Evolutionary conservation across 2,888 invertebrate genomes (phyloP).

Genomic region (Oxycera nigricornis): DNA sequence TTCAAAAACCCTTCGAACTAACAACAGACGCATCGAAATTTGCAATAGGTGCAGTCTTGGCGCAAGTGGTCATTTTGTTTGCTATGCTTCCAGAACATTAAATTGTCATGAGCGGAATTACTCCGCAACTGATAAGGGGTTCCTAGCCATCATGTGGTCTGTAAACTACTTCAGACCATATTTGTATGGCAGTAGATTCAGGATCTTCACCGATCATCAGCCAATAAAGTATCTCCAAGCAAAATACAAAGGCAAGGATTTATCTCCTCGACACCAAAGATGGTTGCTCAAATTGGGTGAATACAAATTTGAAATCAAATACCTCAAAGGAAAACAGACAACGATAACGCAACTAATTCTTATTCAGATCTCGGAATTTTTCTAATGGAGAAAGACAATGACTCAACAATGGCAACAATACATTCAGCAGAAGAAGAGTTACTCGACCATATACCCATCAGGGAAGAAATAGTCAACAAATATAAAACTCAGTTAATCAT

Average conservation of each 20-base stretch:
- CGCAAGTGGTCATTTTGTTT: background rate
- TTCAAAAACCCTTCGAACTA: no score
- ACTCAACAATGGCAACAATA: background rate
- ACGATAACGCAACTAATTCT: no score
- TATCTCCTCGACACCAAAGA: no score
- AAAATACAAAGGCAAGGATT: no score
- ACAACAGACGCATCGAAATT: no score
- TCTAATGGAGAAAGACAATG: background rate
- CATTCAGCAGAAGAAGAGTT: conserved; percentile 30
- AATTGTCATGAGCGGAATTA: no score
- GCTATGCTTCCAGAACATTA: background rate
- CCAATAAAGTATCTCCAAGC: no score
- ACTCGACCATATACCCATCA: conserved; percentile 3
- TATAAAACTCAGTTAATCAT: conserved; percentile 20
- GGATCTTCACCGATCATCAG: conserved; percentile 41
- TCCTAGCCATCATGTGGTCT: conserved; percentile 36
- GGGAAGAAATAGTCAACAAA: conserved; percentile 30
- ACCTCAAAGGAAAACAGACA: conserved; percentile 28
- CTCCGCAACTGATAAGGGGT: conserved; percentile 34
- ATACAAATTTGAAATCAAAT: conserved; percentile 31
- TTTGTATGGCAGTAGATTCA: conserved; percentile 29
- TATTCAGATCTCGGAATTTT: no score
- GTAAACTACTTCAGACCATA: conserved; percentile 35
- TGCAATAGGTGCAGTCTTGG: background rate
- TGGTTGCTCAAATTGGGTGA: conserved; percentile 39